Base-by-base conservation (phyloP, 53 echinoderm and acorn worm genomes). In the Patiria pectinifera region DNA sequence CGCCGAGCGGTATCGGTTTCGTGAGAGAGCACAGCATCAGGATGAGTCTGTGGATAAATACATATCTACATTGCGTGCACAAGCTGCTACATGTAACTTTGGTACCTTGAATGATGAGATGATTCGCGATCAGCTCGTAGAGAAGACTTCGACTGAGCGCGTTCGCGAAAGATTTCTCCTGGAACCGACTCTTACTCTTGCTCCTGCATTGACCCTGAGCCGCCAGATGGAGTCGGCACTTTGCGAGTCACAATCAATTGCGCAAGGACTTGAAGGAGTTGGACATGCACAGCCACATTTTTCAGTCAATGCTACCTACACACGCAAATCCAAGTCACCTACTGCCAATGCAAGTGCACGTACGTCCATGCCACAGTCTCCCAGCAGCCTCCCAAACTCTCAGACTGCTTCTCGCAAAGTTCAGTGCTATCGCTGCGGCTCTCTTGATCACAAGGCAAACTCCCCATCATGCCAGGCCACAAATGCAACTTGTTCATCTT, bases 71-170 rank as follows among this genome's bases (percentile, higher is more conserved):
- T 80, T 94, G 53, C 80, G 91, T 45, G 60, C 75, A 63, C 60
- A 91, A 25, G 70, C 82, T 9, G 63, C 82, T 22, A 23, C 80
- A 13, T 94, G 94, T 72, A 76, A 91, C 25, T 94, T 94, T 69
- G 83, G 80, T 0, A 60, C 45, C 2, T 84, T 94, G 59, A 3
- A 15, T 15, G 72, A 94, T n/a, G n/a, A n/a, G 63, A 84, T 94
- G 90, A 94, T 94, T 13, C 63, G 91, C 3, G 91, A 94, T n/a
- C 91, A 94, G 53, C 35, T 94, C 15, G 80, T 91, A 1, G 86
- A 91, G 45, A 94, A 91, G 25, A 85, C 91, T 13, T n/a, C n/a
- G n/a, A n/a, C n/a, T n/a, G n/a, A n/a, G n/a, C n/a, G n/a, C n/a
- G n/a, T n/a, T n/a, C n/a, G n/a, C n/a, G n/a, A n/a, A n/a, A n/a